Conservation (phyloP, 2,797 vertebrate genomes). For the Glossophaga mutica region DNA sequence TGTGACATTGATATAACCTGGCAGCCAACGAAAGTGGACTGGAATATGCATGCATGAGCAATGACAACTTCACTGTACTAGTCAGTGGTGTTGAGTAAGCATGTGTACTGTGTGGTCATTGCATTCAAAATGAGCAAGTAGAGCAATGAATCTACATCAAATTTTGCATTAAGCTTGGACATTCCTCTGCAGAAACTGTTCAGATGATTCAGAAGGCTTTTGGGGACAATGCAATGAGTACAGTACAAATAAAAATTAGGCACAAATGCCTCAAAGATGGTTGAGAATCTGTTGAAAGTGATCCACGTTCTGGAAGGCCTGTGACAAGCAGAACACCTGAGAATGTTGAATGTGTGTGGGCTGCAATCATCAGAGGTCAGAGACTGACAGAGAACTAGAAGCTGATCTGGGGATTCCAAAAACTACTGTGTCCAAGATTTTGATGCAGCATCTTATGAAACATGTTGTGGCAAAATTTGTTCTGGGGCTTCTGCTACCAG, state of each 20-base stretch:
- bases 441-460: not conserved
- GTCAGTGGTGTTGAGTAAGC: not conserved
- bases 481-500: not conserved
- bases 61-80: not conserved
- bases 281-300: not conserved
- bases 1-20: not conserved
- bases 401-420: not conserved
- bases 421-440: not conserved
- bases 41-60: not conserved
- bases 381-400: not conserved
- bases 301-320: not conserved
- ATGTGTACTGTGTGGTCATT: not conserved
- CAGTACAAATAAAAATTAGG: not conserved
- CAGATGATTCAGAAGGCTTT: not conserved
- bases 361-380: not conserved
- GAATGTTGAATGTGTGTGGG: not conserved
- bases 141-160: not conserved
- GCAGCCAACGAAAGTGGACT: not conserved
- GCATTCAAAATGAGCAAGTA: not conserved
- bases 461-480: not conserved
- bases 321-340: not conserved
- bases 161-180: not conserved
- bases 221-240: not conserved
- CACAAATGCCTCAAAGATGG: not conserved
- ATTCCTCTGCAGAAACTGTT: not conserved